phyloP scores from a whole-genome alignment of 2,888 invertebrate species.

The Amblyjoppa proteus region DNA sequence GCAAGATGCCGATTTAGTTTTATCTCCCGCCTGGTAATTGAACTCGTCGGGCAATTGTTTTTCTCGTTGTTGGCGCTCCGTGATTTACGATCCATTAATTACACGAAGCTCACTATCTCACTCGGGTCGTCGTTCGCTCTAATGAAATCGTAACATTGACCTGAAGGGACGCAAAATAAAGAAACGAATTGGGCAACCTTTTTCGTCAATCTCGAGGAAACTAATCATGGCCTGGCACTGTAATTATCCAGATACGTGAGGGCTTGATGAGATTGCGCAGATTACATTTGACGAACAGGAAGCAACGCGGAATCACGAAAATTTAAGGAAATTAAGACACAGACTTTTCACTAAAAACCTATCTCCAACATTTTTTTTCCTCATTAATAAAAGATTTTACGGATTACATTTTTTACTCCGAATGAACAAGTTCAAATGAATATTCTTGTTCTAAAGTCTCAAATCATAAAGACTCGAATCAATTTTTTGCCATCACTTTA shows the following conservation, averaged over 20 bases:
- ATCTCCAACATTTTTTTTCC: background rate
- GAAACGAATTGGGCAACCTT: constrained; percentile 24
- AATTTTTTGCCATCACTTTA: background rate
- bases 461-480: background rate
- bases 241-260: background rate
- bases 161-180: background rate
- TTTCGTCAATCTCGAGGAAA: constrained; percentile 11
- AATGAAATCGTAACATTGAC: constrained; percentile 6
- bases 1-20: background rate
- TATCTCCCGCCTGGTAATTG: background rate
- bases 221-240: background rate
- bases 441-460: too few species aligned
- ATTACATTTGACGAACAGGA: background rate
- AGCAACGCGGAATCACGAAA: background rate
- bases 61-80: constrained; percentile 5
- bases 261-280: background rate
- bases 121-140: background rate
- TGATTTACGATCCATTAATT: constrained; percentile 37
- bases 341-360: background rate
- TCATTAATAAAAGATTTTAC: background rate
- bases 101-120: constrained; percentile 1
- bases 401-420: background rate
- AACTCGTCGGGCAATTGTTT: constrained; percentile 24
- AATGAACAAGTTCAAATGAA: background rate
- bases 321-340: background rate